Evolutionary conservation across 2,888 invertebrate genomes (phyloP), one percentile per base, ranked within the genome.

Genomic region (Diploptera punctata): DNA sequence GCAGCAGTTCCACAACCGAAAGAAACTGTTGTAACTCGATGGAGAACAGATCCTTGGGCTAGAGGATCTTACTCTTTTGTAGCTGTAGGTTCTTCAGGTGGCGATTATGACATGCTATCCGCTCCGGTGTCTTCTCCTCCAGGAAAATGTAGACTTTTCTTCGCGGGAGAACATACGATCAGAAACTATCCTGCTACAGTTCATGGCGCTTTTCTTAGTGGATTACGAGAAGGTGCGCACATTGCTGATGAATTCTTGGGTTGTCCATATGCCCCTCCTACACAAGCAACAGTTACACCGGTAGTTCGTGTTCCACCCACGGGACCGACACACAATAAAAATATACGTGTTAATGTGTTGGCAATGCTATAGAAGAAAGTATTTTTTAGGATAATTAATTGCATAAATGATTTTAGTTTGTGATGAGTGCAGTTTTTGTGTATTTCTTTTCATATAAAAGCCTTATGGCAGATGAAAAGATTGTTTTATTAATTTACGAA

Each of bases 151-250:
- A 26, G 57, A n/a, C 86, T 95, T 60, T 95, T 92, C 82, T 93
- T 93, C 83, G 92, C 92, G 85, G 98, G 98, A 26, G 99, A 99
- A 83, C 99, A 99, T 82, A 99, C 99, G 1, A 98, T 97, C 83
- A 90, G 98, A 1, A 97, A 98, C 85, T 99, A 99, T 82, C 98
- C 98, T 0, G 98, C 99, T 1, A 99, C 99, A 0, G 98, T 99
- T 0, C 99, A 99, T 83, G 99, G 99, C 0, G 99, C 99, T 1
- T 93, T 99, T 79, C 86, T 99, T 26, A 97, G 97, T 77, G 99
- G 99, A 0, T 85, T 98, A 19, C 89, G 99, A 31, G 99, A 99
- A 82, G 98, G 98, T 0, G 98, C 97, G 13, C 89, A 97, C 5
- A 94, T 99, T 78, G 95, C 87, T 9, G 98, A 99, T 82, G 91